These are phyloP conservation scores for Polydrusus pterygomalis DNA, from an alignment of 2,888 invertebrate species.

Conservation along the genomic window DNA sequence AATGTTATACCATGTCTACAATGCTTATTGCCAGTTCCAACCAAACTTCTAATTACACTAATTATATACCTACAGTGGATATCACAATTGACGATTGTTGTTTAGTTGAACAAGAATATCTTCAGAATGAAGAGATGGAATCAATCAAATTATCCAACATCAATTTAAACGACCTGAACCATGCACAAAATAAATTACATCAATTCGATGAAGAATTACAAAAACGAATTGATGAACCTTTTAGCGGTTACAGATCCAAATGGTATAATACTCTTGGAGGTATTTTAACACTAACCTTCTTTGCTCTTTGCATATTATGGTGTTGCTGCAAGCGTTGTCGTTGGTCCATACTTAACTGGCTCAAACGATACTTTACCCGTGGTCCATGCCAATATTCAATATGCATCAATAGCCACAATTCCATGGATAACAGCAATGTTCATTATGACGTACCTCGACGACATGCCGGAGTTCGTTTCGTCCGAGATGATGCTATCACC, in stretches of 20 bases:
- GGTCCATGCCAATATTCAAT: not conserved
- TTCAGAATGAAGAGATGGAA: slow-evolving; percentile 36
- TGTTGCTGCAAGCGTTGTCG: not conserved
- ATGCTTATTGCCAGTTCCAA: slow-evolving; percentile 9
- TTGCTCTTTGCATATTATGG: slow-evolving; percentile 14
- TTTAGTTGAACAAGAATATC: slow-evolving; percentile 27
- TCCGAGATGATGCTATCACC: no score
- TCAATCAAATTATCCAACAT: slow-evolving; percentile 38
- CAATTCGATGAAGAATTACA: slow-evolving; percentile 49
- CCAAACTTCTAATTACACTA: slow-evolving; percentile 27
- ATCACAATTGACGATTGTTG: slow-evolving; percentile 33
- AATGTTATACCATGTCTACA: slow-evolving; percentile 30
- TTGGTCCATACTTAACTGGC: not conserved
- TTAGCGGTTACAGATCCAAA: slow-evolving; percentile 31
- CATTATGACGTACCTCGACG: no score
- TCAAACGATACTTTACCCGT: not conserved
- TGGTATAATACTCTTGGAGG: slow-evolving; percentile 49
- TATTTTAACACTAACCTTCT: no score
- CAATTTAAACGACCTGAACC: slow-evolving; percentile 47
- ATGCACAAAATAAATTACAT: slow-evolving; percentile 45
- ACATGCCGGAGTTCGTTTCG: no score
- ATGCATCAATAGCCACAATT: no score
- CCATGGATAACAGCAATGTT: no score
- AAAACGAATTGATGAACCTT: slow-evolving; percentile 40
- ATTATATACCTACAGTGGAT: slow-evolving; percentile 28